phyloP scores from a whole-genome alignment of 2,113 vertebrate species.

The Bufo bufo region DNA sequence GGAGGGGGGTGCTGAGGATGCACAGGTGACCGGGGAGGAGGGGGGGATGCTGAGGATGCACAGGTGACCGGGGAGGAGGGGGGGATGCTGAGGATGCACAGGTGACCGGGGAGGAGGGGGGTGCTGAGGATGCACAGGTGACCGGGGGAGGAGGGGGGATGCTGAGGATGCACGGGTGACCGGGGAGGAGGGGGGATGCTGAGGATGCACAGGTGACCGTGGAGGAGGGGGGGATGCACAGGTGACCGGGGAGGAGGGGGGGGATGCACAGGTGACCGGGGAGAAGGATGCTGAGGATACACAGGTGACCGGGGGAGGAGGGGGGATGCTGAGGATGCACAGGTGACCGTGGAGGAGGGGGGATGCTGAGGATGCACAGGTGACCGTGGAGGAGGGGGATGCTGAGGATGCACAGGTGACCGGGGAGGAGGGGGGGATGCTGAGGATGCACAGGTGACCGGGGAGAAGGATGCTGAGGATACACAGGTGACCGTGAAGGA shows the following conservation, averaged over 20 bases:
- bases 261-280: not conserved
- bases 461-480: not conserved
- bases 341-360: not conserved
- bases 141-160: too few relatives aligned
- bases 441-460: not conserved
- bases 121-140: not conserved
- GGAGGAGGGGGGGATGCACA: not conserved
- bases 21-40: conserved; percentile 28
- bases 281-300: too few relatives aligned
- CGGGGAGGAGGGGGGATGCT: too few relatives aligned
- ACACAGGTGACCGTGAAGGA: not conserved
- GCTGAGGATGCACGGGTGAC: not conserved
- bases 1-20: not conserved
- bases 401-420: not conserved
- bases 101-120: too few relatives aligned
- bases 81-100: not conserved
- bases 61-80: not conserved
- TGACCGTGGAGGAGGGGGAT: not conserved
- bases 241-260: not conserved
- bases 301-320: not conserved
- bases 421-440: too few relatives aligned
- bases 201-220: not conserved
- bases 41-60: not conserved
- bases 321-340: not conserved
- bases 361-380: not conserved